These are phyloP conservation scores for Drosophila crucigera DNA, from an alignment of 2,888 invertebrate species.

Conservation along the genomic window DNA sequence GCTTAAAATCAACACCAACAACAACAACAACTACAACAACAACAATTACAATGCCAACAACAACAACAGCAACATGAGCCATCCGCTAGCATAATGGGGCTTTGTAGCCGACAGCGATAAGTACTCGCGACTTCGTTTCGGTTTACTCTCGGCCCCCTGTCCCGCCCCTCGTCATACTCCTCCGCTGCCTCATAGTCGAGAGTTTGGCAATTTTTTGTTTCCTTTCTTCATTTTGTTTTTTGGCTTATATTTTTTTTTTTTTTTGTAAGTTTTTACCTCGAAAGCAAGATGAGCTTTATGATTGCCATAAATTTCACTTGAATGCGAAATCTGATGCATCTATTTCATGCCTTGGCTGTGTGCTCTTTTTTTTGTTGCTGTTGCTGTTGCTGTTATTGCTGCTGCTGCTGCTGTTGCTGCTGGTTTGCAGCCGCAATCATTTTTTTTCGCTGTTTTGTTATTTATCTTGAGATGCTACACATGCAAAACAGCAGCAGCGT, in stretches of 20 bases:
- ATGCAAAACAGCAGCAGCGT: conserved; percentile 64
- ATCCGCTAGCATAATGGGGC: conserved; percentile 55
- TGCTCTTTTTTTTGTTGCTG: conserved; percentile 35
- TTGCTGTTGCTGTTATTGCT: conserved; percentile 3
- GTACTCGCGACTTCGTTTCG: conserved; percentile 46
- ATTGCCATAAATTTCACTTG: conserved; percentile 79
- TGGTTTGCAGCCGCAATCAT: conserved; percentile 4
- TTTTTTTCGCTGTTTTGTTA: conserved; percentile 46
- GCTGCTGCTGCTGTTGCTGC: conserved; percentile 4
- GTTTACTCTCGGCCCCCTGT: background rate
- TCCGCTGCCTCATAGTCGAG: conserved; percentile 8
- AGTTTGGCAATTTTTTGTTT: conserved; percentile 18
- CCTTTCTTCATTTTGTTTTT: conserved; percentile 3
- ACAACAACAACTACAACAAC: conserved; percentile 12
- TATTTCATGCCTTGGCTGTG: conserved; percentile 66
- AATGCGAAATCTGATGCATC: conserved; percentile 79
- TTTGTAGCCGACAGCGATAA: conserved; percentile 48
- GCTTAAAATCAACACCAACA: conserved; percentile 41
- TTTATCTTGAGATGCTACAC: conserved; percentile 73
- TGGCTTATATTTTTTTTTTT: conserved; percentile 3
- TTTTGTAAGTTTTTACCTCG: conserved; percentile 73
- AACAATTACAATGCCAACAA: conserved; percentile 5
- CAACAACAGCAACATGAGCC: conserved; percentile 22
- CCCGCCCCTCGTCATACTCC: background rate
- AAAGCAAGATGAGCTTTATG: conserved; percentile 79